Evolutionary conservation across 2,888 invertebrate genomes (phyloP), one percentile per base, ranked within the genome.

Genomic region (Heliconius erato): DNA sequence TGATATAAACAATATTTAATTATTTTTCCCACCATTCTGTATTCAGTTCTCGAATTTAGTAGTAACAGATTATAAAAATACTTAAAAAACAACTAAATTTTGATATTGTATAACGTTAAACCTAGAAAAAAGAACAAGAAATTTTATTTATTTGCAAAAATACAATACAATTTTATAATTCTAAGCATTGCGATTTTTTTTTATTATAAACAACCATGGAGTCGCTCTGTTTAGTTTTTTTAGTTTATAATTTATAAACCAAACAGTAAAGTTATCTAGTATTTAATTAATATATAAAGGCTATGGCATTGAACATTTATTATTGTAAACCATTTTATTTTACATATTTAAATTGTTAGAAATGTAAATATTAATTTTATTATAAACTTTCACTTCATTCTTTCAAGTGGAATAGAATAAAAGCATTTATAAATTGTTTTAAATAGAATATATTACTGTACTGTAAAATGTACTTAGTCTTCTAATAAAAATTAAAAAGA

Each of bases 21-120:
- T 71, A 86, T 86, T 89, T 35, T 86, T 91, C 91, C 94, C 94
- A 93, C 93, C 94, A 93, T 89, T 88, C 87, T 87, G 74, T 79
- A 79, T 81, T 81, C 81, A 80, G 49, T 32, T 7, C 4, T n/a
- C 6, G 59, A 44, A 65, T 35, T 63, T n/a, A 77, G 23, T 26
- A 40, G 26, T 40, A 65, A 28, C 49, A 40, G 35, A 54, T 76
- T 59, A 26, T 63, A 28, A 74, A n/a, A 65, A 3, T 35, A n/a
- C 7, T 65, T 65, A 14, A 74, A 23, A 11, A 54, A 54, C 32
- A 4, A 28, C 11, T 74, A 19, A 19, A 54, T 26, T 35, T 69
- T 32, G 3, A 35, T 67, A 67, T 14, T 69, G 23, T 35, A 23
- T 35, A 35, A 69, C 23, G 3, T 9, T 59, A 59, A 49, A 59